Percentiles rank a stretch among this genome's conserved stretches.
Conservation (phyloP, 2,113 vertebrate genomes). For the Dolichotis patagonum region DNA sequence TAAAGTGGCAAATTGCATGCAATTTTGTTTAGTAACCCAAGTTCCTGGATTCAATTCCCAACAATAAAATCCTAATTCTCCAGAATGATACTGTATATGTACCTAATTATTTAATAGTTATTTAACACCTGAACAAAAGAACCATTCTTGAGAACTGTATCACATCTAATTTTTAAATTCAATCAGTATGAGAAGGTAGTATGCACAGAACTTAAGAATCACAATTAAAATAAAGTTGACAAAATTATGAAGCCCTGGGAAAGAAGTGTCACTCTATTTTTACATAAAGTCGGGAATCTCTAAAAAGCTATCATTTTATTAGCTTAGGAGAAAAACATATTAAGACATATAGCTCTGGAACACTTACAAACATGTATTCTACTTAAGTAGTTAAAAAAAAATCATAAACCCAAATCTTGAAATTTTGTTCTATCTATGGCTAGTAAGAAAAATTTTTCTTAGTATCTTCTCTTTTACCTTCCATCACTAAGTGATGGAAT, state of each 20-base stretch:
- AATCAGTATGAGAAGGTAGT: neutral
- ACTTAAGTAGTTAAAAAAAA: neutral
- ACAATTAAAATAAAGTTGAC: neutral
- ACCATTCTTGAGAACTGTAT: neutral
- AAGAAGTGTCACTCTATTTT: neutral
- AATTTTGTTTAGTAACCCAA: neutral
- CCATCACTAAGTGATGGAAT: neutral
- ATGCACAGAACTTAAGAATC: neutral
- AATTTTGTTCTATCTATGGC: neutral
- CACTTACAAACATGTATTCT: neutral
- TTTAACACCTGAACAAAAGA: neutral
- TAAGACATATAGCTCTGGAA: neutral
- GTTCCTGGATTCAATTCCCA: neutral
- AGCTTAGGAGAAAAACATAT: neutral
- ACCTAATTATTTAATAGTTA: neutral
- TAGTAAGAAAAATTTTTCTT: neutral
- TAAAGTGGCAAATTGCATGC: no score
- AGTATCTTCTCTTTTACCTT: neutral
- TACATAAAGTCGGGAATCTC: neutral
- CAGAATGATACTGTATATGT: neutral
- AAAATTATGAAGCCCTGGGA: neutral
- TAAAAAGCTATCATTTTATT: neutral
- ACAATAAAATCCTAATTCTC: neutral
- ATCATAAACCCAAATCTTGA: neutral
- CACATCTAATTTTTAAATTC: neutral